Conservation (phyloP, 2,797 vertebrate species). For the Gorsachius magnificus region DNA sequence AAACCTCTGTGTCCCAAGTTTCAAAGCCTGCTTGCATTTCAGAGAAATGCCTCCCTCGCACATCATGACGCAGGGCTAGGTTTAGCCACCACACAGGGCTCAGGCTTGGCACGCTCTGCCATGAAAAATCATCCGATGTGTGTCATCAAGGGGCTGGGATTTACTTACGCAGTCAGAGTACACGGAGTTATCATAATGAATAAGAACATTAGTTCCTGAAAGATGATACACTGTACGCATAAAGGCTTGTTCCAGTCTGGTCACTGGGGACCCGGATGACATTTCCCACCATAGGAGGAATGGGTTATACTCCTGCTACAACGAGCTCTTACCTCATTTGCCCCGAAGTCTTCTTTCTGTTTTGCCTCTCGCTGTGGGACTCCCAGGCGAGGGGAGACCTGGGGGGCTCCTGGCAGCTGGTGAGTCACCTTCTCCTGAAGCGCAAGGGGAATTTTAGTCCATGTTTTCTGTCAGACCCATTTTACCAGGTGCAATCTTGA, state of each 20-base stretch:
- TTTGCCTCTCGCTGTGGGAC: background rate
- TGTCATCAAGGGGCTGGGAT: background rate
- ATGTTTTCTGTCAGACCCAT: background rate
- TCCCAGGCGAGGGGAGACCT: fast-evolving
- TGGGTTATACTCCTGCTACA: background rate
- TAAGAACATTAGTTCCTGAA: background rate
- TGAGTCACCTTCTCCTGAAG: background rate
- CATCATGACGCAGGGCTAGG: fast-evolving
- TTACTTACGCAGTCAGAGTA: background rate
- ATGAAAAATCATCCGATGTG: background rate
- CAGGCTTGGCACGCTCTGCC: background rate
- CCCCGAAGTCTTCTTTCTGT: background rate
- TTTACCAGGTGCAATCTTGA: background rate
- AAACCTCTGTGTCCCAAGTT: background rate
- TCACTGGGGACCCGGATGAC: background rate
- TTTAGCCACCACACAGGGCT: background rate
- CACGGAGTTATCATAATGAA: background rate
- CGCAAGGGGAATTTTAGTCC: background rate
- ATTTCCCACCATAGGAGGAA: background rate
- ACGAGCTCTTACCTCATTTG: background rate
- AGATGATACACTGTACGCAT: background rate
- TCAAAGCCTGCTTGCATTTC: background rate
- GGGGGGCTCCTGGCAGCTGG: background rate
- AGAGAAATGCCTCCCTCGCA: background rate
- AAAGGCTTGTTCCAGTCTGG: background rate